Evolutionary conservation across 2,797 vertebrate species (phyloP), one percentile per base, ranked within the genome.

Genomic region (Triplophysa bombifrons): DNA sequence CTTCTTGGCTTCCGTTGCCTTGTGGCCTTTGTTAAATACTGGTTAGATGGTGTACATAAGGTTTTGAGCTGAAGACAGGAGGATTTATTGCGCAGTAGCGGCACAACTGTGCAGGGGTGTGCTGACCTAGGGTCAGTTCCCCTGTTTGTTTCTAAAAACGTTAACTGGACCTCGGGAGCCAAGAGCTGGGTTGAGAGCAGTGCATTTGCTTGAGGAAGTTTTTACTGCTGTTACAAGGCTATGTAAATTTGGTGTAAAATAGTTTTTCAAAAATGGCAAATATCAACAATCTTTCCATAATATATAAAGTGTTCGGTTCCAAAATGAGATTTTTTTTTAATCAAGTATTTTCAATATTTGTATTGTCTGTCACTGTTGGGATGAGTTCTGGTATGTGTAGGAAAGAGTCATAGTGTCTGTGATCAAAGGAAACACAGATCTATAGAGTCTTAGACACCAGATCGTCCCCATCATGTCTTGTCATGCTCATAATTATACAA

Each of bases 401-500:
- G 61, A 56, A 38, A 22, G 20, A 25, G 25, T 25, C 64, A 78
- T 41, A 63, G 71, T 80, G 71, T 44, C 27, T 11, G 8, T 78
- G 72, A 86, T 86, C 80, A 86, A 86, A 84, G 80, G 34, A 61
- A 69, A 46, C 55, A 69, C 30, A 72, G 55, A 82, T 69, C 60
- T 51, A 51, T 7, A 56, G 77, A 68, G 65, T 68, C 67, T 67
- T 72, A 19, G n/a, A 82, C 75, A 76, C 12, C 2, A 76, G 61
- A 68, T 72, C 67, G 67, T 58, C 61, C 72, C 70, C 66, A 56
- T 86, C 83, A 61, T 83, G 85, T 82, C 74, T 70, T 58, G 66
- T 80, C 83, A 84, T 80, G 79, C 76, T 83, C 20, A 9, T 78
- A 83, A 83, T 84, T 83, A 86, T 64, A 83, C 61, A 61, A 79